These are phyloP conservation scores for Hemaris fuciformis DNA, from an alignment of 2,888 invertebrate genomes.

Conservation along the genomic window DNA sequence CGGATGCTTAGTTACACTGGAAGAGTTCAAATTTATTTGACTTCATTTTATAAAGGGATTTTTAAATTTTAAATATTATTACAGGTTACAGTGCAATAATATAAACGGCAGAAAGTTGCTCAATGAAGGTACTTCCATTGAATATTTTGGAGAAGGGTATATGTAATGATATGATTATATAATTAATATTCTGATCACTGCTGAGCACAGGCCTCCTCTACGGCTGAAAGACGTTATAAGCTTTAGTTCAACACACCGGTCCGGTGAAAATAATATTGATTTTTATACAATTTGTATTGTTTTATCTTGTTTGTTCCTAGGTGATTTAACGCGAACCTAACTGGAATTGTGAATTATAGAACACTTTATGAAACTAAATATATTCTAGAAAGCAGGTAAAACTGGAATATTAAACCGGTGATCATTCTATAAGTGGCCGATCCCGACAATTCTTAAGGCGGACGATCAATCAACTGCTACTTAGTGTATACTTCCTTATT, in stretches of 20 bases:
- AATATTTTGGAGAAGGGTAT: too few relatives aligned
- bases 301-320: too few relatives aligned
- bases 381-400: not conserved
- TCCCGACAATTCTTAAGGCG: not conserved
- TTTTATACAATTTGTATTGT: too few relatives aligned
- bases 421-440: not conserved
- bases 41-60: not conserved
- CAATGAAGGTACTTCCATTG: too few relatives aligned
- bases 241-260: too few relatives aligned
- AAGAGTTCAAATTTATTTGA: constrained; percentile 31
- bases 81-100: not conserved
- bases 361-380: not conserved
- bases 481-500: not conserved
- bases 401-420: not conserved
- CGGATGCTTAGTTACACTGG: constrained; percentile 32
- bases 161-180: too few relatives aligned
- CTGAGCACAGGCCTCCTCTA: too few relatives aligned
- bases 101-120: too few relatives aligned
- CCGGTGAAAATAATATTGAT: too few relatives aligned
- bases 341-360: not conserved
- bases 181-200: too few relatives aligned
- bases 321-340: not conserved
- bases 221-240: too few relatives aligned
- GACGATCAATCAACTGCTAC: constrained; percentile 7
- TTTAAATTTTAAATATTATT: not conserved